Base-by-base conservation (phyloP, 2,888 invertebrate genomes). In the Idaea dimidiata region DNA sequence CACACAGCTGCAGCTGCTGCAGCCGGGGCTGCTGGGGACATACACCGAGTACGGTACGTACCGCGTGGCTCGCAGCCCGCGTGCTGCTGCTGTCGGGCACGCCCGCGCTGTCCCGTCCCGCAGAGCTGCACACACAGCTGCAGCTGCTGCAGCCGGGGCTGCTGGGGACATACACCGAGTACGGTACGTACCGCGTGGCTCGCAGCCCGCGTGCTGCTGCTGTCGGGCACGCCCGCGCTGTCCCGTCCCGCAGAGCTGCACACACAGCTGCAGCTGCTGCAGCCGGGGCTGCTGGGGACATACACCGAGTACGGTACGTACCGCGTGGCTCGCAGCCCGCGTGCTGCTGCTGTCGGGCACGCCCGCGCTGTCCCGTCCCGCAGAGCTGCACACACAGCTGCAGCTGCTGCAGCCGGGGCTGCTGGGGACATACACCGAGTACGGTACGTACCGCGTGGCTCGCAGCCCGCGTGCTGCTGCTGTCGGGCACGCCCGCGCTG, bases 221-320 rank as follows among this genome's bases (percentile, higher is more conserved):
- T 99, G 16, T 97, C 97, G 73, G 99, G 99, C 10, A 99, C 99
- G 0, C 99, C 99, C 0, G 99, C 98, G 0, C 90, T 99, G 16
- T 98, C 98, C 0, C 93, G 98, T 3, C 99, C 99, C 0, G 93
- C 95, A 0, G 99, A 99, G 85, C 91, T 99, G 0, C 98, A 94
- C 87, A 95, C 97, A 0, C 99, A 99, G 84, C 93, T 99, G 7
- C 91, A 94, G 54, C 92, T 97, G 62, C 92, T 99, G 10, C 94
- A 96, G 75, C 93, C 94, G 0, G 91, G 92, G 55, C 94, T 97
- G 70, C 95, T 97, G 79, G 87, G 93, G 65, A 94, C 83, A 54
- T 95, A 94, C 79, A 94, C 90, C 8, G 94, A 94, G 32, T 56
- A 56, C n/a, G n/a, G n/a, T n/a, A n/a, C n/a, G n/a, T n/a, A n/a